phyloP scores from a whole-genome alignment of 2,797 vertebrate genomes.

The Crocodylus rhombifer region DNA sequence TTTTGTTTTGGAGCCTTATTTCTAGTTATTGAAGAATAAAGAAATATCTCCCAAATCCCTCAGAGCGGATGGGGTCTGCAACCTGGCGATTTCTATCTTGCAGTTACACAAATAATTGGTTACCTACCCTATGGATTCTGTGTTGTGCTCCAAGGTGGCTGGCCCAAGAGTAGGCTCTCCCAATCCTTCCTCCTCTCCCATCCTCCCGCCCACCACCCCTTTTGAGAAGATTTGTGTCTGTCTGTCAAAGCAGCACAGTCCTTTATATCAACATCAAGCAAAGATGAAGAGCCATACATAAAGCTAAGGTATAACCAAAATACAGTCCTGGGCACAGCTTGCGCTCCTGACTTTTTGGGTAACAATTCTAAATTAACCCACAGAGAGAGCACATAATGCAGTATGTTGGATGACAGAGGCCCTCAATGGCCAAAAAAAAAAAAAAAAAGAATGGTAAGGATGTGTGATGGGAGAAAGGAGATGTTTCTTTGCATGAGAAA shows the following conservation, averaged over 20 bases:
- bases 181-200: background rate
- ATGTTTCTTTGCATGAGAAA: background rate
- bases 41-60: background rate
- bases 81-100: background rate
- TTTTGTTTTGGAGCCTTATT: constrained; percentile 14
- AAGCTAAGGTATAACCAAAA: background rate
- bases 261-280: background rate
- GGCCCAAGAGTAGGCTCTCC: background rate
- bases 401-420: background rate
- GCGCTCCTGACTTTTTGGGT: background rate
- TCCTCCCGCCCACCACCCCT: no score
- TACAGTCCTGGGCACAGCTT: background rate
- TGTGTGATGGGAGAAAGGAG: rapidly evolving
- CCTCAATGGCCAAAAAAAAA: rapidly evolving
- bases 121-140: background rate
- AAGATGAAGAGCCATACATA: background rate
- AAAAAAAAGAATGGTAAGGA: background rate
- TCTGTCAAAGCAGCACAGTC: background rate
- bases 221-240: background rate
- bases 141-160: background rate
- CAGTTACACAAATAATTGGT: background rate
- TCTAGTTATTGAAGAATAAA: constrained; percentile 1
- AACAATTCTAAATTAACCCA: background rate
- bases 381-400: background rate
- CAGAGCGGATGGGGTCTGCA: background rate